phyloP scores from a whole-genome alignment of 2,113 vertebrate genomes.

The Urocitellus parryii region DNA sequence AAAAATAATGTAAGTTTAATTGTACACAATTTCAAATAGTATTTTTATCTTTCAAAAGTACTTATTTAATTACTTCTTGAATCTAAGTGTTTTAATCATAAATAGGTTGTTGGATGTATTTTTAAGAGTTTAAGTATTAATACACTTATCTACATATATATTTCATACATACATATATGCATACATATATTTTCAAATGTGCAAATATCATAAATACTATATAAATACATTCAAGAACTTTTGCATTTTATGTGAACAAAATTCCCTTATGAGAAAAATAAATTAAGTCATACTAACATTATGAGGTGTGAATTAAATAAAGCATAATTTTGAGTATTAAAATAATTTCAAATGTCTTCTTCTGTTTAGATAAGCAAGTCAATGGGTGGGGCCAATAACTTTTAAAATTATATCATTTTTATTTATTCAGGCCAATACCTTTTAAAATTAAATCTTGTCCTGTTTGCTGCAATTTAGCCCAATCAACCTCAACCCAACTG shows the following conservation, averaged over 20 bases:
- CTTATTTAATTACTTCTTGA: not conserved
- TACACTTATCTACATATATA: not conserved
- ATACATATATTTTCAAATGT: not conserved
- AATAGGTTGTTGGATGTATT: not conserved
- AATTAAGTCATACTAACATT: not conserved
- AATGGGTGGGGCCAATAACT: not conserved
- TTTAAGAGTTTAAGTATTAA: not conserved
- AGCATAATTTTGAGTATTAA: not conserved
- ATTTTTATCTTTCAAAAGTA: not conserved
- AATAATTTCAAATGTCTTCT: not conserved
- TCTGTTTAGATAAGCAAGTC: not conserved
- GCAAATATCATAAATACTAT: not conserved
- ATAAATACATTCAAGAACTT: not conserved
- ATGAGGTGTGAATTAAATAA: not conserved
- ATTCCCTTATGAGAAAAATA: not conserved
- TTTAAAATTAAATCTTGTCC: not conserved
- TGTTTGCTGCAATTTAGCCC: not conserved
- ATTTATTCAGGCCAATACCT: not conserved
- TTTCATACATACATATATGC: too few relatives aligned
- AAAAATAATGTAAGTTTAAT: not conserved
- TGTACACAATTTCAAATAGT: not conserved
- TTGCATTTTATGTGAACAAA: not conserved
- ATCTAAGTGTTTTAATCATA: not conserved
- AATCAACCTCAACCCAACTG: not conserved
- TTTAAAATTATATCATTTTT: not conserved